Evolutionary conservation across 2,113 vertebrate species (phyloP), one percentile per base, ranked within the genome.

Genomic region (Dicrurus megarhynchus): DNA sequence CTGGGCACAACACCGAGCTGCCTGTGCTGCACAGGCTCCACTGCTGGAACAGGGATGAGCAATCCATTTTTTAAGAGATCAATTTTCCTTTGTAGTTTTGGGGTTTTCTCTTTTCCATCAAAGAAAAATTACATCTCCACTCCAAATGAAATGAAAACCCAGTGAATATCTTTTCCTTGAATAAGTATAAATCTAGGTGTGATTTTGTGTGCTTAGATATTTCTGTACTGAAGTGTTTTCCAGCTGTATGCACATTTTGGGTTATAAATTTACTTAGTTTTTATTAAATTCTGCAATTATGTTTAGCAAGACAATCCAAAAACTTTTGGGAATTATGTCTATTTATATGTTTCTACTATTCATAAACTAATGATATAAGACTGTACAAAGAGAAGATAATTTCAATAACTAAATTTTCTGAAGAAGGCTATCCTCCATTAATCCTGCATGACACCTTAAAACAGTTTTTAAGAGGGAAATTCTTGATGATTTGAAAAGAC

Each of bases 401-500:
- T 86, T 76, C 42, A 90, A 11, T 67, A 80, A 75, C 37, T 64
- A 56, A 11, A 12, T 88, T 60, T 88, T 83, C 79, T 89, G 47
- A 64, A 67, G 59, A 80, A 77, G 27, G 6, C 28, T 63, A 16
- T 77, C 4, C 35, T 85, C 33, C 17, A 10, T 41, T 79, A 57
- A 27, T 84, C 16, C 22, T 59, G 8, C 35, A 68, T 88, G 79
- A 80, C 82, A 88, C 6, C 39, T 78, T 86, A 67, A 41, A 86
- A 60, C 7, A 52, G 15, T 49, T 93, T 75, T 73, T 90, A 94
- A 86, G 71, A 88, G 64, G 63, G 47, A 81, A 90, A 90, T 84
- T 90, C 44, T 75, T 88, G 81, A 70, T 90, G 12, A 77, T 74
- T 75, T 84, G 47, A 74, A 92, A 95, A 86, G 33, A 67, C 55